Evolutionary conservation across 2,888 invertebrate species (phyloP).

Genomic region (Caenorhabditis sinica): DNA sequence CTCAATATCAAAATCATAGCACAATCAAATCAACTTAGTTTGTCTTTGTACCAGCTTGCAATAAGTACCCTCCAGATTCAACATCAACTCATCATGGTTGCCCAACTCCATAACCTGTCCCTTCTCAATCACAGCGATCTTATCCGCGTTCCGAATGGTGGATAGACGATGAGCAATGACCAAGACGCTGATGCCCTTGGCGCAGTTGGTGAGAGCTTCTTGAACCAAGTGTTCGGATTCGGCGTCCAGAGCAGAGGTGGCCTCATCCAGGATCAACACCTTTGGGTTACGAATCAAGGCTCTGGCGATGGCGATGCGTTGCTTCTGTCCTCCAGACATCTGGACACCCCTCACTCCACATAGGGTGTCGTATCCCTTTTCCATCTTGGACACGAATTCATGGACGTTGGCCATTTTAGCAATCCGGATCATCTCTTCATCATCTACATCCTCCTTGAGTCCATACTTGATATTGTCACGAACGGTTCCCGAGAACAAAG

Average conservation of each 20-base stretch:
- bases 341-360: constrained; percentile 85
- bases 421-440: constrained; percentile 68
- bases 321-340: constrained; percentile 85
- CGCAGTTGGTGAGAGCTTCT: constrained; percentile 72
- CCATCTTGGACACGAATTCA: constrained; percentile 84
- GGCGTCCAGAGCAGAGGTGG: constrained; percentile 76
- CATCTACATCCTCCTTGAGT: constrained; percentile 69
- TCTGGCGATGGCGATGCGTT: constrained; percentile 85
- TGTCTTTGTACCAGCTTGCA: constrained; percentile 85
- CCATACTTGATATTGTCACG: constrained; percentile 85
- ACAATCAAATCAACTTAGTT: no score
- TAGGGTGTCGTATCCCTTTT: constrained; percentile 84
- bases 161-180: constrained; percentile 85
- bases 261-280: constrained; percentile 76
- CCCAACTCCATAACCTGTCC: constrained; percentile 85
- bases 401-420: constrained; percentile 83
- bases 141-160: constrained; percentile 85
- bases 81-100: constrained; percentile 88
- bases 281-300: constrained; percentile 68
- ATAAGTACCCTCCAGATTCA: constrained; percentile 86
- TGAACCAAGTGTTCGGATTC: constrained; percentile 76
- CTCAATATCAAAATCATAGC: no score
- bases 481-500: constrained; percentile 87
- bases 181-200: constrained; percentile 84
- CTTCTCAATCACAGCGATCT: constrained; percentile 85